Conservation (phyloP, 2,797 vertebrate species). For the Eupleurogrammus muticus region DNA sequence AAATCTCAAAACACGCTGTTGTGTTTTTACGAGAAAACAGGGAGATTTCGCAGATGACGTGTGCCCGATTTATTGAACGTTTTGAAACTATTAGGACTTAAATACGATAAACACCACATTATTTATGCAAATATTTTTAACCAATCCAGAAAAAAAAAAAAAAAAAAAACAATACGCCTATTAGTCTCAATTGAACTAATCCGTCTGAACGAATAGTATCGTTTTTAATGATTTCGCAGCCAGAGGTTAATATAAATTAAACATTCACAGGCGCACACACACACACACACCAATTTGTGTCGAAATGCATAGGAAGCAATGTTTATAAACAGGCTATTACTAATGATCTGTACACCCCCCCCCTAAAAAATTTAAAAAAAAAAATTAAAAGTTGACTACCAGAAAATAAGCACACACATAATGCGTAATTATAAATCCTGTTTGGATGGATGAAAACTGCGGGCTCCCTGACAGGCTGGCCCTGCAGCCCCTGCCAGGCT, state of each 20-base stretch:
- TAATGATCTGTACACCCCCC: neutral
- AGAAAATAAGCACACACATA: neutral
- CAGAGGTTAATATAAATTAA: neutral
- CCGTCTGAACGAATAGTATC: neutral
- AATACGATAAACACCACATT: neutral
- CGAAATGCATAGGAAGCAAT: neutral
- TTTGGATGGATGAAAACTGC: slow-evolving; percentile 7
- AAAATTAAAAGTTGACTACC: neutral
- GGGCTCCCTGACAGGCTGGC: neutral
- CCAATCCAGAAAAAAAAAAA: neutral
- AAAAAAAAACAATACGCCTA: neutral
- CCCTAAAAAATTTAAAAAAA: neutral
- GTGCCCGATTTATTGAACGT: neutral
- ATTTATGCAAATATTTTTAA: neutral
- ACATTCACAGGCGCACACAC: slow-evolving; percentile 23
- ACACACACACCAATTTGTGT: neutral
- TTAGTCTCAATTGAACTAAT: neutral
- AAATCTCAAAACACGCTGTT: slow-evolving; percentile 7
- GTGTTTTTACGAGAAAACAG: neutral
- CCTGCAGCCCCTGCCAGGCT: slow-evolving; percentile 45
- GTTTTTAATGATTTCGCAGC: neutral
- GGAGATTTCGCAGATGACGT: neutral
- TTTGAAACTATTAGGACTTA: neutral
- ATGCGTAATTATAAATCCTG: neutral
- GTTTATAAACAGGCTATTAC: neutral